Evolutionary conservation across 2,888 invertebrate genomes (phyloP), one percentile per base, ranked within the genome.

Genomic region (Platerodrilus igneus): DNA sequence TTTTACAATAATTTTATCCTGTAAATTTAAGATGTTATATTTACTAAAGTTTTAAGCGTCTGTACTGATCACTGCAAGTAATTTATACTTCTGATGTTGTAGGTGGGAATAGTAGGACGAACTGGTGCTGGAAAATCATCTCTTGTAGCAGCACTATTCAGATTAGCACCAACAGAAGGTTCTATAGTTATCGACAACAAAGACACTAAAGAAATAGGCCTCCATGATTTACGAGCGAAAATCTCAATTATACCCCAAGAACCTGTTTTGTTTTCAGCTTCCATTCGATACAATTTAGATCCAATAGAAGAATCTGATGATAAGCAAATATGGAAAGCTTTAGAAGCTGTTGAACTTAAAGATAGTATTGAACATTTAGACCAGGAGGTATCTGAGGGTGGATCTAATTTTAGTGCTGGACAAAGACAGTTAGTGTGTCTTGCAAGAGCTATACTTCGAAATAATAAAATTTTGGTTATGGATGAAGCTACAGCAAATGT

Each of bases 201-300:
- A 0, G 76, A 85, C 40, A 83, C 79, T 0, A 76, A 74, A 26
- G 69, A 71, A n/a, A 75, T 93, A 20, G 86, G 86, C 1, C 71
- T 92, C 3, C 76, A 83, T 63, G 84, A 87, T 56, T 69, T 95
- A 16, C 73, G 94, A 29, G 78, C 77, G 35, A 83, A 81, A 55
- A 85, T 95, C 37, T 84, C 93, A 0, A 93, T 94, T 43, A 94
- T 95, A 59, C 94, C 94, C 0, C 94, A 94, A 72, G 91, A 91
- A 58, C 91, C 92, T 0, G 81, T 90, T 14, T 66, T 93, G 11
- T 92, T 93, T 64, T 85, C 86, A 0, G 86, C 86, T 5, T 81
- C 84, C n/a, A 66, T 93, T 23, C 75, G 92, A 4, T 80, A 84
- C 60, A 92, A 92, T 66, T 72, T 92, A 60, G 91, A 91, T 72